A percentile compares a stretch with the other conserved stretches of the same genome.
phyloP scores from a whole-genome alignment of 2,888 invertebrate genomes.

The Sminthurinus aureus region DNA sequence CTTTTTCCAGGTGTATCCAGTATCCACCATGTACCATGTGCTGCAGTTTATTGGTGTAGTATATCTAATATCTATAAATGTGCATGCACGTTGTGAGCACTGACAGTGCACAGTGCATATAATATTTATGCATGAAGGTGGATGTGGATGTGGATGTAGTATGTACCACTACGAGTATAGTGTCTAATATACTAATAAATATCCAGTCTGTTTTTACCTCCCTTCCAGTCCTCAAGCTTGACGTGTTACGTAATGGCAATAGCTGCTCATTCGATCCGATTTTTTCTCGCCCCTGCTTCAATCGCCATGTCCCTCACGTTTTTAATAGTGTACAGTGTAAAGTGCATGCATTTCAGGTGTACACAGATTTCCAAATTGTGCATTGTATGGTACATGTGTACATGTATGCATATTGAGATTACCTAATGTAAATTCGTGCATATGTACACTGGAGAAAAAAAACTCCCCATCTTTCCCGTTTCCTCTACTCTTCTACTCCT shows the following conservation, averaged over 20 bases:
- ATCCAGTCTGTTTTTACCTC: conserved; percentile 19
- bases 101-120: no score
- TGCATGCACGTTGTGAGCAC: no score
- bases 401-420: not conserved
- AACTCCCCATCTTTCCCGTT: not conserved
- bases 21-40: no score
- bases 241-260: conserved; percentile 39
- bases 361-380: not conserved
- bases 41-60: no score
- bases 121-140: not conserved
- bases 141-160: not conserved
- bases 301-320: conserved; percentile 32
- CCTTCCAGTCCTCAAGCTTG: conserved; percentile 39
- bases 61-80: no score
- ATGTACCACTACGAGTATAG: not conserved
- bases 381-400: no score
- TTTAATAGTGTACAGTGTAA: not conserved
- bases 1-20: no score
- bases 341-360: not conserved
- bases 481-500: not conserved
- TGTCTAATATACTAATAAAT: not conserved
- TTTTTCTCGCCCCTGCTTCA: conserved; percentile 35
- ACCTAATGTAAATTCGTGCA: no score
- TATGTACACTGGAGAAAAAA: no score
- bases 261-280: conserved; percentile 39